Evolutionary conservation across 2,888 invertebrate species (phyloP), one percentile per base, ranked within the genome.

Genomic region (Rhorus exstirpatorius): DNA sequence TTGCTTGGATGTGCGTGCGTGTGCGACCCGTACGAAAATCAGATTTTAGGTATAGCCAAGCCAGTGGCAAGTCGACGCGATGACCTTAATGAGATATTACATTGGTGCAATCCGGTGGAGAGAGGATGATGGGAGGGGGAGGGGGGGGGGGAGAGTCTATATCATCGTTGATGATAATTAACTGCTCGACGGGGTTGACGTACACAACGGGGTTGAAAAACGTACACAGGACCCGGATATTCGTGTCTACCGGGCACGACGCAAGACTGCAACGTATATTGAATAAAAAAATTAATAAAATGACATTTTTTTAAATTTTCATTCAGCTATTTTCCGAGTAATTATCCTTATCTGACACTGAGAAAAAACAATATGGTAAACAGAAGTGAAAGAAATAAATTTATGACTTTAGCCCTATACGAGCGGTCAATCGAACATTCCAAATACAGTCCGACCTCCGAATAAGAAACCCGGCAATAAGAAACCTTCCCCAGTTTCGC

Each of bases 81-180:
- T 61, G 79, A 31, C 65, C 72, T 58, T 86, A 86, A 86, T 83
- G 78, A 82, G 85, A n/a, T n/a, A 86, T 87, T 86, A 85, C 74
- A 82, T 74, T 74, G 67, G 63, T 46, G 61, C 31, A 68, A 49
- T 49, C 35, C 12, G 31, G 21, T n/a, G 26, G 46, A 26, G 44
- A 24, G 12, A 8, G 71, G 38, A 14, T 35, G 17, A 61, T 12
- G 51, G 1, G 51, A 8, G n/a, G n/a, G n/a, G n/a, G n/a, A 8
- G 1, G 7, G 46, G 21, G 21, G 24, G 21, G 21, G 17, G 35
- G 3, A n/a, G 44, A 41, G 10, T 21, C 10, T 41, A 55, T 68
- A 65, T 6, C 44, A 61, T 51, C 84, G 79, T 75, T 88, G 87
- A 87, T 86, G 84, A 86, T 85, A 88, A 88, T 88, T 87, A 87